Base-by-base conservation (phyloP, 2,113 vertebrate species). In the Trogon melanurus region DNA sequence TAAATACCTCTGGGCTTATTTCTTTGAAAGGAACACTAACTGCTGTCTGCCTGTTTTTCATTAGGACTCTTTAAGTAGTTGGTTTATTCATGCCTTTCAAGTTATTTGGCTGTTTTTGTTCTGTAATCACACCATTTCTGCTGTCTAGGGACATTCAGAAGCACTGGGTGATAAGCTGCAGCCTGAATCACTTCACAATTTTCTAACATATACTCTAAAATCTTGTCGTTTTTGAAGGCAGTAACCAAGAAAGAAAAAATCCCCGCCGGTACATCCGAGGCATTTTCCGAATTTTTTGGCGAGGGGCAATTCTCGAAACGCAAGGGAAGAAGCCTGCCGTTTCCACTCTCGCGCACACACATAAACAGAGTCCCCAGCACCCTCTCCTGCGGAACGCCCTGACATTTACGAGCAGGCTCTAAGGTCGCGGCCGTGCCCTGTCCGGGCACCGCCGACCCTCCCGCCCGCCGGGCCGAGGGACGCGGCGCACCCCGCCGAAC, bases 111-210 rank as follows among this genome's bases (percentile, higher is more conserved):
- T 66, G 32, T 2, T 93, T 76, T 65, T 64, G 34, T 50, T 65
- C 54, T 11, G 45, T 62, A 85, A 86, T 85, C 87, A 85, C 66
- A 82, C 73, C 12, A 29, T 69, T 69, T 92, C 93, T 89, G 88
- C 88, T 96, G 41, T 96, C 92, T 81, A 82, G 95, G 85, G 90
- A 78, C 61, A 60, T 20, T 72, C 30, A 36, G 48, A 80, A 78
- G 91, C 72, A 67, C 16, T 1, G 13, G 22, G 19, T 1, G 30
- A 71, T 45, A 66, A 80, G 4, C 53, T 16, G 60, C 64, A 90
- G 29, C 45, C 88, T 14, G 8, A 74, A 78, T 16, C 45, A 16
- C 82, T 78, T 29, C 0, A 26, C 27, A 4, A 21, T 84, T 75
- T 71, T n/a, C 53, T 29, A 84, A 48, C 30, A 6, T 16, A 60